phyloP scores from a whole-genome alignment of 2,113 vertebrate species.

The Lasiurus cinereus region DNA sequence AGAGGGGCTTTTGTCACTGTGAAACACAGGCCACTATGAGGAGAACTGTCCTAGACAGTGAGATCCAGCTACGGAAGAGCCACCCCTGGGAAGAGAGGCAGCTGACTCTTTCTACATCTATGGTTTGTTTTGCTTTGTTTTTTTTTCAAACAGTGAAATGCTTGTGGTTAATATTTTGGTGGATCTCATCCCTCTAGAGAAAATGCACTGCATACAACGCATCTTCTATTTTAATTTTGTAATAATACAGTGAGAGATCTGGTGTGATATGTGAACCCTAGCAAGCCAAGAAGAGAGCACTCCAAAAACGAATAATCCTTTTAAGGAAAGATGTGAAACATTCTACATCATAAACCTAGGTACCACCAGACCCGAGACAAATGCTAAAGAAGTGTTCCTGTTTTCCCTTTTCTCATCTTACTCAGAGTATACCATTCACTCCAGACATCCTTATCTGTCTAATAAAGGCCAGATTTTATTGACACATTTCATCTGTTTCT shows the following conservation, averaged over 20 bases:
- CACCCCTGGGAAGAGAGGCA: conserved; percentile 56
- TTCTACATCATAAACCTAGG: conserved; percentile 70
- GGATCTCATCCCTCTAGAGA: conserved; percentile 80
- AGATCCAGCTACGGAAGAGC: conserved; percentile 23
- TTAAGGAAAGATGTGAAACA: conserved; percentile 76
- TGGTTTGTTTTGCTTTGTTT: conserved; percentile 70
- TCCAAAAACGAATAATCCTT: conserved; percentile 74
- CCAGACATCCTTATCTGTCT: conserved; percentile 77
- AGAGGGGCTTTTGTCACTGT: background rate
- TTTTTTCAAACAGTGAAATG: conserved; percentile 78
- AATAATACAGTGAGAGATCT: conserved; percentile 82
- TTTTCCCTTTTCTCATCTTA: conserved; percentile 71
- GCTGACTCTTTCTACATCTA: conserved; percentile 50
- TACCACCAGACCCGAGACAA: conserved; percentile 57
- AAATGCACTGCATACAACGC: conserved; percentile 68
- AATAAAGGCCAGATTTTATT: conserved; percentile 83
- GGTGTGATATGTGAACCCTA: conserved; percentile 82
- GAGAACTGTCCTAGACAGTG: conserved; percentile 33
- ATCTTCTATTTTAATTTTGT: conserved; percentile 55
- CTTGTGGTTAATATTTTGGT: conserved; percentile 79
- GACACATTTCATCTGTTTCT: conserved; percentile 72
- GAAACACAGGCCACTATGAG: conserved; percentile 26
- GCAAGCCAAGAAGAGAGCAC: conserved; percentile 77
- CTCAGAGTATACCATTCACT: conserved; percentile 51
- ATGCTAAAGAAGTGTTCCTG: conserved; percentile 71